Conservation (phyloP, 2,888 invertebrate genomes). For the Smittia sp. region DNA sequence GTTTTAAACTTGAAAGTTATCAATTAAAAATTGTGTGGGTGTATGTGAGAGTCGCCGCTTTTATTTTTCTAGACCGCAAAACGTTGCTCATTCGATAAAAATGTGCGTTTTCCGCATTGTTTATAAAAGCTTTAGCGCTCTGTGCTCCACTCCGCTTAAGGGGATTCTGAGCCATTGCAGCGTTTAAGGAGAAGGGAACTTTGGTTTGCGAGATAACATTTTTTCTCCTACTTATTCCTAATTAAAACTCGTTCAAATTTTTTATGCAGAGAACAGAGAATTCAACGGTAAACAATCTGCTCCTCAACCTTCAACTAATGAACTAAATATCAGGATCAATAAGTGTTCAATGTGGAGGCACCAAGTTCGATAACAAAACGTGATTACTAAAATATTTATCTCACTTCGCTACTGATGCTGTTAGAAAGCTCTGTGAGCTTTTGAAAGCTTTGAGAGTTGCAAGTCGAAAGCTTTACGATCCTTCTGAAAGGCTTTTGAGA, state of each 20-base stretch:
- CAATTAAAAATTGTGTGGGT: background rate
- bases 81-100: background rate
- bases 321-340: background rate
- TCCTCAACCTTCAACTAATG: slow-evolving; percentile 11
- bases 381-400: background rate
- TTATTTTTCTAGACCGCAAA: background rate
- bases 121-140: background rate
- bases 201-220: background rate
- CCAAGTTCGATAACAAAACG: slow-evolving; percentile 34
- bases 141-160: background rate
- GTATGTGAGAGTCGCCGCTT: background rate
- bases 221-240: background rate
- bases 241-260: background rate
- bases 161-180: too few species aligned
- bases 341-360: slow-evolving; percentile 28
- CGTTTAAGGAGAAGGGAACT: too few species aligned
- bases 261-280: background rate
- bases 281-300: background rate
- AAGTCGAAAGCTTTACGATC: background rate
- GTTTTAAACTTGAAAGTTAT: slow-evolving; percentile 16
- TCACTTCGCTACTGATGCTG: background rate
- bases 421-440: background rate
- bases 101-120: background rate
- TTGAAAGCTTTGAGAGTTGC: background rate
- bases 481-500: background rate